A percentile compares a stretch with the other conserved stretches of the same genome.
Evolutionary conservation across 2,113 vertebrate species (phyloP).

Genomic region (Catagonus wagneri): DNA sequence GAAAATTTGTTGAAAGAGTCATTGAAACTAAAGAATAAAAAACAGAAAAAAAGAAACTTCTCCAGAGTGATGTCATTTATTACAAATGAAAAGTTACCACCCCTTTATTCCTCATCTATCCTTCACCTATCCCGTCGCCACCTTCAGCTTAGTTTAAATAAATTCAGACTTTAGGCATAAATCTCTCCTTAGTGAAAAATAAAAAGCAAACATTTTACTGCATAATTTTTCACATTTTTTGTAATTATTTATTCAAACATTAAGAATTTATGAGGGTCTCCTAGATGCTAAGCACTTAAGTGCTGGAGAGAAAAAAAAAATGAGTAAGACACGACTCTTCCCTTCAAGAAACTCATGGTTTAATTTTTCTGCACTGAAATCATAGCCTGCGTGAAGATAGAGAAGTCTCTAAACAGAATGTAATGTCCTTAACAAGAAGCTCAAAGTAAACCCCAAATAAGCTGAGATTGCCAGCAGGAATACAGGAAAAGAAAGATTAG

Average conservation of each 20-base stretch:
- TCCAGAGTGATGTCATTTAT: conserved; percentile 23
- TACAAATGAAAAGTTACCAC: neutral
- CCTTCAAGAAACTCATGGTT: neutral
- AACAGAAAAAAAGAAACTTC: neutral
- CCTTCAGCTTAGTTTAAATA: conserved; percentile 41
- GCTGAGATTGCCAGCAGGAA: neutral
- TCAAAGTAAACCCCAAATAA: conserved; percentile 23
- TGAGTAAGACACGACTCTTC: neutral
- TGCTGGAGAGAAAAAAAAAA: conserved; percentile 17
- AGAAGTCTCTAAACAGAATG: neutral
- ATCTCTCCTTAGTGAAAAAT: conserved; percentile 10
- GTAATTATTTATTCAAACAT: conserved; percentile 34
- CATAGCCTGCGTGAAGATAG: neutral
- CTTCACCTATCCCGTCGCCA: neutral
- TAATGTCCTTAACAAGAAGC: neutral
- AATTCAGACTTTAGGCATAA: conserved; percentile 1
- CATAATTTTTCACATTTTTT: neutral
- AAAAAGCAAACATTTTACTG: neutral
- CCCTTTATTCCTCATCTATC: neutral
- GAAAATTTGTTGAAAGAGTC: conserved; percentile 79
- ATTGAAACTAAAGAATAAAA: conserved; percentile 57
- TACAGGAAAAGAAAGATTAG: neutral
- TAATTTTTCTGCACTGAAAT: conserved; percentile 54
- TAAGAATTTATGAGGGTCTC: conserved; percentile 9
- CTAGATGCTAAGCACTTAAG: neutral